These are phyloP conservation scores for Sinocyclocheilus anshuiensis DNA, from an alignment of 2,113 vertebrate genomes.

Conservation along the genomic window DNA sequence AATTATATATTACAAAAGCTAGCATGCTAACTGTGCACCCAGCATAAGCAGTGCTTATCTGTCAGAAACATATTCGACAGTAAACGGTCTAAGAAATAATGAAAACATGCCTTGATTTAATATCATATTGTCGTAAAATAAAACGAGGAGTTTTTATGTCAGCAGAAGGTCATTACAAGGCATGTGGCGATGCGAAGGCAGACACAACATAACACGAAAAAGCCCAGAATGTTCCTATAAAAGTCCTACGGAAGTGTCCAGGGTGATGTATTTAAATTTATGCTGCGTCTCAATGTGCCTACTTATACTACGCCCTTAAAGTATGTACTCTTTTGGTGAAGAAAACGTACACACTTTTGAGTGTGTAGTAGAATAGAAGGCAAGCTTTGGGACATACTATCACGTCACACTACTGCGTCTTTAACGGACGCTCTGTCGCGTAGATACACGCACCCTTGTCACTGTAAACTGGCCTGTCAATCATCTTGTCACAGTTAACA, in stretches of 20 bases:
- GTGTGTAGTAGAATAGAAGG: too few relatives aligned
- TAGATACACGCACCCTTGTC: too few relatives aligned
- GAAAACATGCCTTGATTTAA: background rate
- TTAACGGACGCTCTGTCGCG: too few relatives aligned
- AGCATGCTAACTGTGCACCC: background rate
- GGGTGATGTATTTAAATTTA: background rate
- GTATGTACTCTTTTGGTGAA: too few relatives aligned
- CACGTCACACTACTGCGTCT: too few relatives aligned
- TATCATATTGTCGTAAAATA: background rate
- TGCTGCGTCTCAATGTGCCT: too few relatives aligned
- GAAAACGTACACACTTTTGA: too few relatives aligned
- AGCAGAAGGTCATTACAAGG: slow-evolving; percentile 24
- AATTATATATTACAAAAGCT: background rate
- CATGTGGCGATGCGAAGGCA: background rate
- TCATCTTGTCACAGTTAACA: too few relatives aligned
- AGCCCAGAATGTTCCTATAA: background rate
- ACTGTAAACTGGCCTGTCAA: too few relatives aligned
- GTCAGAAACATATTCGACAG: background rate
- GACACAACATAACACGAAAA: background rate
- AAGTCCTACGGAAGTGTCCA: slow-evolving; percentile 23
- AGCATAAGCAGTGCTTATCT: background rate
- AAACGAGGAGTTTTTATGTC: background rate
- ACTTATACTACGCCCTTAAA: too few relatives aligned
- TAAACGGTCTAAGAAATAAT: background rate
- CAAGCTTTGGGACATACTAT: too few relatives aligned